Evolutionary conservation across 2,888 invertebrate genomes (phyloP), one percentile per base, ranked within the genome.

Genomic region (Eupeodes luniger): DNA sequence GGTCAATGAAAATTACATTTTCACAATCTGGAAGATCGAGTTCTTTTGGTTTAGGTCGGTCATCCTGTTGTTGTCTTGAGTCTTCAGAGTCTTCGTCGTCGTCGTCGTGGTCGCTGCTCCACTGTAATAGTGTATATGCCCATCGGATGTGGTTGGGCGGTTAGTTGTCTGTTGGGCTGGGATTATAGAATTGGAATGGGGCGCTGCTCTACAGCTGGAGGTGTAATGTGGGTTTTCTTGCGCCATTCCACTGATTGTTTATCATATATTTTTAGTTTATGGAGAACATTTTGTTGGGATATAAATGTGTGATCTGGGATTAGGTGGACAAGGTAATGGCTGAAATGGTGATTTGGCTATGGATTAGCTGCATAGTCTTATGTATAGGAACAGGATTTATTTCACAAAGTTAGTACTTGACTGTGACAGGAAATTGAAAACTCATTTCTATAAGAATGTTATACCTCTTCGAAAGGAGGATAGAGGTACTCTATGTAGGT

Each of bases 131-230:
- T n/a, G n/a, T n/a, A n/a, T n/a, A 27, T 27, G 27, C 27, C 53
- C 62, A 49, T 82, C 86, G 86, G 86, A 87, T 87, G 87, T 83
- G 87, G 87, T 87, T 87, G 79, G 86, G 86, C 64, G 86, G 74
- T 75, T 81, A 76, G 59, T 27, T 80, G 80, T 1, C 16, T 47
- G 19, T 44, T 70, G 61, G 55, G 27, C 27, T 27, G 27, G 40
- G 59, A 51, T 49, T 66, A 27, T 27, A n/a, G 62, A 40, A 62
- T 44, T 19, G 5, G n/a, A 36, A 44, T 62, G 40, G 40, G 40
- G 40, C 11, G 7, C 47, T 47, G 12, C 61, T 80, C 87, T 62
- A 80, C 83, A 87, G 83, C 86, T 87, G 87, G 87, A 87, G 83
- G 87, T 83, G 76, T 76, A 87, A 83, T 83, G 87, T 87, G 83